phyloP scores from a whole-genome alignment of 2,888 invertebrate species.

The Ormyrus thymus region DNA sequence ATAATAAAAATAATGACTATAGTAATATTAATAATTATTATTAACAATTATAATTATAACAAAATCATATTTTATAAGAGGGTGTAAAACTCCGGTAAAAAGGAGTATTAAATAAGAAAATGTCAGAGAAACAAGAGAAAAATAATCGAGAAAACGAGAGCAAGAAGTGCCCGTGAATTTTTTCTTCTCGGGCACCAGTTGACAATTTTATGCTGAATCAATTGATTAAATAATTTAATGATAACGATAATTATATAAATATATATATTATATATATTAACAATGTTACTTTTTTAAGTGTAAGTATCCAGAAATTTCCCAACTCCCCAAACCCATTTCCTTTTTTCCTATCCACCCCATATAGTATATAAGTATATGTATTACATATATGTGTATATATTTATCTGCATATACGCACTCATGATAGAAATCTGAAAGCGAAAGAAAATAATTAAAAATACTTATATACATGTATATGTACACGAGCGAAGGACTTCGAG shows the following conservation, averaged over 20 bases:
- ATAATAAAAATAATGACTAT: conserved; percentile 56
- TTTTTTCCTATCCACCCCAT: conserved; percentile 18
- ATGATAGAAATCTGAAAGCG: conserved; percentile 11
- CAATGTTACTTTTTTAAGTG: conserved; percentile 69
- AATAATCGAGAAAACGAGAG: conserved; percentile 52
- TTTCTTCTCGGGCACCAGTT: conserved; percentile 67
- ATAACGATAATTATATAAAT: conserved; percentile 61
- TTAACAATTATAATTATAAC: conserved; percentile 65
- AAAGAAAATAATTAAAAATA: conserved; percentile 55
- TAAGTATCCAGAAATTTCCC: conserved; percentile 64
- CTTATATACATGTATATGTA: conserved; percentile 63
- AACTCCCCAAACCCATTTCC: conserved; percentile 26
- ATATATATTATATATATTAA: conserved; percentile 58
- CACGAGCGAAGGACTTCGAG: conserved; percentile 57
- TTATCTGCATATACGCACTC: conserved; percentile 61
- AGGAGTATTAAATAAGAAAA: conserved; percentile 43
- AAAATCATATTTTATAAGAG: conserved; percentile 72
- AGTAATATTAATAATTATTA: conserved; percentile 22
- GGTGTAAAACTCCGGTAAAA: conserved; percentile 64
- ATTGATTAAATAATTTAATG: conserved; percentile 54
- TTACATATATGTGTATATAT: conserved; percentile 68
- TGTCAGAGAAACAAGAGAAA: conserved; percentile 39
- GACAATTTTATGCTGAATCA: conserved; percentile 61
- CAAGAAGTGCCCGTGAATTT: conserved; percentile 53
- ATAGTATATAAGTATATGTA: conserved; percentile 60